Base-by-base conservation (phyloP, 2,797 vertebrate species). In the Spheniscus humboldti region DNA sequence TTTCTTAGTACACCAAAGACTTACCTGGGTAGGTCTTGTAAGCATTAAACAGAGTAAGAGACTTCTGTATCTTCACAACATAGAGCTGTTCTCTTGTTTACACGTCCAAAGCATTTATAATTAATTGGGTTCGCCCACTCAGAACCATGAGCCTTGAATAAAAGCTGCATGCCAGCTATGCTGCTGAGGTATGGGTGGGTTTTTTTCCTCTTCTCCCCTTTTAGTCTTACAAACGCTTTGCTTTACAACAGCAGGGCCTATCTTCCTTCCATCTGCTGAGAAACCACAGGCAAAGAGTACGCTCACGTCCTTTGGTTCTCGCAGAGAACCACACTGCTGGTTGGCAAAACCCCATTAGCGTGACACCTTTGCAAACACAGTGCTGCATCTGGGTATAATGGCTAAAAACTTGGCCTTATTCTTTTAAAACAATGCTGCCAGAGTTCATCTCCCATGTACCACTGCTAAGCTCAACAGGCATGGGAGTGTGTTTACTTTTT, bases 41-140 rank as follows among this genome's bases (percentile, higher is more conserved):
- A 90, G 67, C 60, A 77, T 85, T 88, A 88, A 95, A 82, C 43
- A 86, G 53, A 91, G 85, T 59, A 88, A 93, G 59, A 94, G 59
- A 85, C 69, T 80, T 81, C 45, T 55, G 39, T 55, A 39, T 48
- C 83, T 94, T 85, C 63, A 52, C 50, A 73, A n/a, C 35, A 60
- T 27, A 62, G 35, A 92, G 16, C 19, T 0, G 0, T 39, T 89
- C 62, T 91, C 47, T 69, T 78, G 55, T 81, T 92, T 84, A 94
- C 56, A 82, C 14, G 55, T 48, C 33, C 30, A 48, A 90, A 79
- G 37, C 55, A 85, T 78, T 69, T 68, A 68, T 47, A 92, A 94
- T 93, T 87, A 88, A 85, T 63, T 87, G 56, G 55, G 45, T 63
- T 91, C 6, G 0, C n/a, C 47, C 56, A 83, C 53, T 83, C 87